Evolutionary conservation across 2,888 invertebrate species (phyloP), one percentile per base, ranked within the genome.

Genomic region (Pimpla rufipes): DNA sequence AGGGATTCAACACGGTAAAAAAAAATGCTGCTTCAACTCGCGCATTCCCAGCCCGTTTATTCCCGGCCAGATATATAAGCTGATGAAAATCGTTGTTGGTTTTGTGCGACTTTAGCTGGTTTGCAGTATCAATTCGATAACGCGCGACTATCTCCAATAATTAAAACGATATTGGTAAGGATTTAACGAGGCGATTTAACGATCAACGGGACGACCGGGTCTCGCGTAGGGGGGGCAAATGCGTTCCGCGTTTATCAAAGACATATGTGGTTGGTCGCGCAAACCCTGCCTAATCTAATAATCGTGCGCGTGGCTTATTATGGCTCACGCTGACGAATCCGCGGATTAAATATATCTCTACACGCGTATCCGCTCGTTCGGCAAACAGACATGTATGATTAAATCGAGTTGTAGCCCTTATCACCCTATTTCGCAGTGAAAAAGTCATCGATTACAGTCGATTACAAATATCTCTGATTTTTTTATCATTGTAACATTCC

Each of bases 111-210:
- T 67, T 57, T 18, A 21, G 23, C 62, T 42, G 55, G 37, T 13
- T 75, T 35, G 47, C 57, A 74, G 75, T 82, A 85, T 85, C 81
- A 75, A 66, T 71, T 59, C 64, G 81, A 85, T 85, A 83, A 79
- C 68, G 59, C 18, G 16, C 70, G 70, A 47, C 42, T 84, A 86
- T 86, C 85, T 62, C 35, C 77, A 81, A 85, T 87, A 85, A 87
- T 87, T 87, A 87, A 85, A 87, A 85, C 85, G 85, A 85, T 87
- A 85, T 87, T 86, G 86, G 85, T 79, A 84, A 86, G 85, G 84
- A 86, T 86, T 87, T 87, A 82, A 81, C 52, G 79, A 71, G 70
- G 55, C 76, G 79, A 83, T 79, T 83, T 75, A 52, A 75, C 83
- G 79, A 79, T 82, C 64, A 75, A 21, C 71, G 62, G 55, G 47